Evolutionary conservation across 1,140 invertebrate species (phyloP).

Genomic region (Zaprionus gabonicus): DNA sequence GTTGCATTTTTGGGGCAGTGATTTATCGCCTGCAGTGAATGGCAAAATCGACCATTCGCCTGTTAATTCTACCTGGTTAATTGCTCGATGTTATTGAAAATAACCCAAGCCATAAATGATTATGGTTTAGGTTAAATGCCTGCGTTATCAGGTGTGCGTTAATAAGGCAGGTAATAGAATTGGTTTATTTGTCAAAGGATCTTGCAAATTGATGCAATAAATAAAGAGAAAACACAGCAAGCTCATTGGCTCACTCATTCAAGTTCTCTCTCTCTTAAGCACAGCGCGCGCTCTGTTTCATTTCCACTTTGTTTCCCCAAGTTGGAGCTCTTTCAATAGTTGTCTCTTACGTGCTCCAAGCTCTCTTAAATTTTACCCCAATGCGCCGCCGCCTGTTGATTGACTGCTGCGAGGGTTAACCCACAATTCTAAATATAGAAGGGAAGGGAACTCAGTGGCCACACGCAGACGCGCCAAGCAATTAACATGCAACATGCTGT

Average conservation of each 20-base stretch:
- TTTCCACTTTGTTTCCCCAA: constrained; percentile 27
- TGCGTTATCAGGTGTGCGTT: background rate
- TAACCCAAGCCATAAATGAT: background rate
- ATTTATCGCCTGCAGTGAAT: constrained; percentile 9
- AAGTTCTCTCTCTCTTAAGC: background rate
- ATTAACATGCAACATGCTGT: constrained; percentile 54
- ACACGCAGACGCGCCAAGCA: constrained; percentile 42
- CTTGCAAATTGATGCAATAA: background rate
- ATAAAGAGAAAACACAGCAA: background rate
- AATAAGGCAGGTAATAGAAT: background rate
- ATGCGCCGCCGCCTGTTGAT: constrained; percentile 25
- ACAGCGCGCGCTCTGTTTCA: constrained; percentile 10
- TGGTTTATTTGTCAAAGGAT: constrained; percentile 1
- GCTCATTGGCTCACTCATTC: background rate
- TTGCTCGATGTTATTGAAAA: background rate
- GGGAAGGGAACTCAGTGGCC: constrained; percentile 4
- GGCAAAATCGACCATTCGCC: background rate
- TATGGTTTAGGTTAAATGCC: background rate
- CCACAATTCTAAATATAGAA: constrained; percentile 42
- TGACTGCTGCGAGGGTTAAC: constrained; percentile 34
- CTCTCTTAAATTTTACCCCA: constrained; percentile 18
- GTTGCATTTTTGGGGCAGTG: background rate
- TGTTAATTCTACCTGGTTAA: background rate
- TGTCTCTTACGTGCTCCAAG: background rate
- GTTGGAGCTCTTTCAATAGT: background rate